Base-by-base conservation (phyloP, 2,113 vertebrate species). In the Saimiri boliviensis region DNA sequence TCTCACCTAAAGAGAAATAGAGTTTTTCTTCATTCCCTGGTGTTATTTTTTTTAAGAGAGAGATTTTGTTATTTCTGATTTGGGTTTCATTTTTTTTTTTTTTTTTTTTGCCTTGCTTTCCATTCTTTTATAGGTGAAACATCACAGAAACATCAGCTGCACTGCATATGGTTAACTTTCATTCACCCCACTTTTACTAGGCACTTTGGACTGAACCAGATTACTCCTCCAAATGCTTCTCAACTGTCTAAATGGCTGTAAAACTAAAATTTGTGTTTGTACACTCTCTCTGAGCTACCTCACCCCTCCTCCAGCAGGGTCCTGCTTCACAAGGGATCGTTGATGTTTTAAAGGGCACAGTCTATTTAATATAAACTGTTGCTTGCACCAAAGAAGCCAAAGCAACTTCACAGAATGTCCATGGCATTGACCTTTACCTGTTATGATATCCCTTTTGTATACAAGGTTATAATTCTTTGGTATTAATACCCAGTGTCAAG, bases 151-250 rank as follows among this genome's bases (percentile, higher is more conserved):
- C 1, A 0, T 90, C 93, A 91, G 47, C 54, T 96, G 74, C 42
- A 0, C 0, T 89, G 83, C 37, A 81, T 56, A 4, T 85, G 77
- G 66, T 96, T 94, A 95, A 97, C 25, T 32, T 30, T 4, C 5
- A 49, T 85, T 73, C 66, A 77, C 12, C 52, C n/a, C 58, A 42
- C 25, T 97, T 98, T 98, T 96, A 96, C 20, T 96, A 96, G 95
- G 93, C 71, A 93, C 79, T 86, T 58, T 6, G 70, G 84, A 74
- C 92, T 95, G 63, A 97, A 93, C 37, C 74, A 97, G 60, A 96
- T 77, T 4, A 3, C 77, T 81, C 76, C 70, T 89, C 84, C 95
- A 82, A 97, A 94, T 73, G 85, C 32, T 97, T 81, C 76, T 96
- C 83, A 94, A 87, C 81, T 97, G 63, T 84, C 58, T 92, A 60